Evolutionary conservation across 1,140 invertebrate species (phyloP), one percentile per base, ranked within the genome.

Genomic region (Cydia amplana): DNA sequence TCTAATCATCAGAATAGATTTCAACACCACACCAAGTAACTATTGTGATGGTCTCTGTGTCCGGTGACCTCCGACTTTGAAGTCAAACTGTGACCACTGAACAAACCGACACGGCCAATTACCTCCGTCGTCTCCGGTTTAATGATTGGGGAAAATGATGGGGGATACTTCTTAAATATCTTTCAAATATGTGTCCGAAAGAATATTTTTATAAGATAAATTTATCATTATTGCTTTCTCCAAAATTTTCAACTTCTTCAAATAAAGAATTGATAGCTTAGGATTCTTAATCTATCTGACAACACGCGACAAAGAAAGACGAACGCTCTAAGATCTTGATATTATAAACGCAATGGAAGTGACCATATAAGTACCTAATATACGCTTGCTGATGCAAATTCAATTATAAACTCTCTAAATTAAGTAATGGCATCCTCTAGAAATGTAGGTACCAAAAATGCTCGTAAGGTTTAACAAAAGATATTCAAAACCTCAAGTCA

Each of bases 401-500:
- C 1, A 55, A 18, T 20, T 18, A n/a, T 18, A 18, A 1, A n/a
- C n/a, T 18, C 6, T n/a, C 51, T 18, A 40, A 70, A 70, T 40
- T 40, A 40, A 36, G 43, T 7, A 46, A 23, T 60, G 20, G 12
- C 55, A n/a, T n/a, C 55, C 23, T 60, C 20, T 60, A 23, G 20
- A 20, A 60, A 60, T 4, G 10, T 23, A 23, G 2, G 23, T 28
- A 25, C 25, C 3, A 10, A 20, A 36, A 43, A 70, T 40, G 28
- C 12, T 36, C 20, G 65, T 18, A 18, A 18, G 36, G n/a, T 32
- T 1, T 25, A 67, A 67, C 64, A 67, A 67, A 67, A 67, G 64
- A 67, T 32, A 67, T 67, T 67, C 32, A 67, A 70, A 70, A 70
- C n/a, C 16, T 18, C 32, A 36, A 70, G 65, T 70, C 65, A 70